Conservation (phyloP, 2,113 vertebrate genomes). For the Eretmochelys imbricata region DNA sequence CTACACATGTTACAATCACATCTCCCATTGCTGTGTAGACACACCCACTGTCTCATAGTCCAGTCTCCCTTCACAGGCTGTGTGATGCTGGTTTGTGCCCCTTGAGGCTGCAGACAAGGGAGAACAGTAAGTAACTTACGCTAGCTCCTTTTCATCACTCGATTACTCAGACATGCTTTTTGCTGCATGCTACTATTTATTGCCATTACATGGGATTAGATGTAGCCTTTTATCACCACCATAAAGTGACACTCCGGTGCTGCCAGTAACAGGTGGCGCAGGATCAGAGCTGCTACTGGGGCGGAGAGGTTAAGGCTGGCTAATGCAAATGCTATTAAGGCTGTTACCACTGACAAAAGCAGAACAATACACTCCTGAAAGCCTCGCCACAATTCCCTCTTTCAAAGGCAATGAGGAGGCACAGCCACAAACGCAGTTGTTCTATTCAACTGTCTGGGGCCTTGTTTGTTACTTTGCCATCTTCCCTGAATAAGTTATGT, state of each 20-base stretch:
- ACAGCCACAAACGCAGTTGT: neutral
- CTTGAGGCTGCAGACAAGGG: neutral
- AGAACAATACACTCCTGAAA: neutral
- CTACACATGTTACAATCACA: neutral
- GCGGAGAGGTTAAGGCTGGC: neutral
- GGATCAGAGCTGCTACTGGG: neutral
- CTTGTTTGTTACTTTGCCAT: rapidly evolving
- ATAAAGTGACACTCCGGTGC: neutral
- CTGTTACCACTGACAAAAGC: neutral
- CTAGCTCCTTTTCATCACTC: neutral
- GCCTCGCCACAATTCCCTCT: neutral
- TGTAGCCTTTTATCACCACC: neutral
- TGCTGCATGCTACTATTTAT: neutral
- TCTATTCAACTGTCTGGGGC: rapidly evolving
- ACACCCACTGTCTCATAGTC: neutral
- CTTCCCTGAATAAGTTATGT: rapidly evolving
- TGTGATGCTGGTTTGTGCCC: neutral
- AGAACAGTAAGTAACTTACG: neutral
- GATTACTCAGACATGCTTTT: neutral
- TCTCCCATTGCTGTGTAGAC: neutral
- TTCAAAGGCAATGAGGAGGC: neutral
- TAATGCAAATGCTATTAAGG: neutral
- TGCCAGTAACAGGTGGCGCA: neutral
- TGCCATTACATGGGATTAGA: neutral
- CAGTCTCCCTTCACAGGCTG: neutral